Conservation (phyloP, 2,113 vertebrate genomes). For the Lichenostomus cassidix region DNA sequence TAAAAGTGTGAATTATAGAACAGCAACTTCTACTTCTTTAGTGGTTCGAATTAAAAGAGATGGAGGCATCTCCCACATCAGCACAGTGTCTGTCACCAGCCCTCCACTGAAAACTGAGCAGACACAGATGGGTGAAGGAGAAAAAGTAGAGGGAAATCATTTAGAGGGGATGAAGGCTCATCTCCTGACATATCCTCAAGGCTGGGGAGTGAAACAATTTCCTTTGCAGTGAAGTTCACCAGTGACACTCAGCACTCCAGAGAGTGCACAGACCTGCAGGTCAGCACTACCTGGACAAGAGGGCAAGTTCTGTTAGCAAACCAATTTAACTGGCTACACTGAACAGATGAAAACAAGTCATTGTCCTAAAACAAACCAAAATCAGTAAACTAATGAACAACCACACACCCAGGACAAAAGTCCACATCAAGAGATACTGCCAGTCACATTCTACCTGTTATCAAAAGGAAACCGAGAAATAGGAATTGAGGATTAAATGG, state of each 20-base stretch:
- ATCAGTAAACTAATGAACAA: not conserved
- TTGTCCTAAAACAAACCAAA: not conserved
- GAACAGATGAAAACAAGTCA: not conserved
- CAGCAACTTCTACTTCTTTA: not conserved
- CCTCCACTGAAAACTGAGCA: not conserved
- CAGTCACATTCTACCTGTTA: not conserved
- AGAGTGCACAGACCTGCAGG: not conserved
- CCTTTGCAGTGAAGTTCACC: not conserved
- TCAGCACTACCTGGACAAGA: not conserved
- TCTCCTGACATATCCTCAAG: not conserved
- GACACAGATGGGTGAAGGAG: no score
- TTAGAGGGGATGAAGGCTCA: not conserved
- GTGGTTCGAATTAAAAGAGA: not conserved
- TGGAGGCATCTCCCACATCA: not conserved
- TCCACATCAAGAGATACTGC: not conserved
- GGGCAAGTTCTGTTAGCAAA: not conserved
- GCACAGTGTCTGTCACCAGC: not conserved
- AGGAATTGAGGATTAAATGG: not conserved
- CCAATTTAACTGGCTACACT: not conserved
- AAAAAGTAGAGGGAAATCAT: not conserved
- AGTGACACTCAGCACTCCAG: not conserved
- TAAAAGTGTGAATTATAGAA: not conserved
- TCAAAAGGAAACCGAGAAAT: not conserved
- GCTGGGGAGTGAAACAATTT: not conserved
- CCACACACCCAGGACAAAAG: accelerated